Evolutionary conservation across 2,888 invertebrate genomes (phyloP).

Genomic region (Plagiodera versicolora): DNA sequence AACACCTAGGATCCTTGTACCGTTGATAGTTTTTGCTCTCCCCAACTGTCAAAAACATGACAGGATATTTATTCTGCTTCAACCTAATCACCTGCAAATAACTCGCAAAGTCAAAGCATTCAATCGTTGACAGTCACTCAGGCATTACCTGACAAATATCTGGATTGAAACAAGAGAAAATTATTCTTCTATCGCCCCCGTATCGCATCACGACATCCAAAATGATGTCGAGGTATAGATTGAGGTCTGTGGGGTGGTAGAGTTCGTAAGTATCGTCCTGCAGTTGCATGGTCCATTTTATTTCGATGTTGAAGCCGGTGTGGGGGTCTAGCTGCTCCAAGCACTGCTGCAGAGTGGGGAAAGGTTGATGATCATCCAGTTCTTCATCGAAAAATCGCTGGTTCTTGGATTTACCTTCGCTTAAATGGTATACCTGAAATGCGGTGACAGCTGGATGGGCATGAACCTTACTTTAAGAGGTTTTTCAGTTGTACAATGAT

Average conservation of each 20-base stretch:
- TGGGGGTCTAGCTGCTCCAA: constrained; percentile 79
- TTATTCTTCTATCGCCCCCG: constrained; percentile 79
- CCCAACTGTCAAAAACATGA: constrained; percentile 86
- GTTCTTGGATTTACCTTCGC: constrained; percentile 74
- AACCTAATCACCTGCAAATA: constrained; percentile 61
- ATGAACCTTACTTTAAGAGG: background rate
- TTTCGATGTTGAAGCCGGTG: constrained; percentile 95
- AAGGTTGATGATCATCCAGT: constrained; percentile 88
- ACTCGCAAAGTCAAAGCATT: too few species aligned
- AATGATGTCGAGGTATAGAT: constrained; percentile 87
- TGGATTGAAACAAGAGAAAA: constrained; percentile 95
- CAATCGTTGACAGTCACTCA: too few species aligned
- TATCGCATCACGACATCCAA: constrained; percentile 80
- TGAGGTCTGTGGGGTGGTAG: constrained; percentile 87
- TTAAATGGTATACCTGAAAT: constrained; percentile 75
- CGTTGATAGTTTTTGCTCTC: constrained; percentile 66
- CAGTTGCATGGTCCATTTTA: constrained; percentile 94
- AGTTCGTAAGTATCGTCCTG: constrained; percentile 86
- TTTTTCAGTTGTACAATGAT: too few species aligned
- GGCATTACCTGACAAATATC: constrained; percentile 76
- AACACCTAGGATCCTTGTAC: constrained; percentile 84
- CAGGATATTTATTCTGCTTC: constrained; percentile 97
- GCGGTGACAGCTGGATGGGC: too few species aligned
- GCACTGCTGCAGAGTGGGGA: constrained; percentile 85
- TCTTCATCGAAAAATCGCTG: constrained; percentile 81